phyloP scores from a whole-genome alignment of 2,888 invertebrate species.

The Eupithecia subfuscata region DNA sequence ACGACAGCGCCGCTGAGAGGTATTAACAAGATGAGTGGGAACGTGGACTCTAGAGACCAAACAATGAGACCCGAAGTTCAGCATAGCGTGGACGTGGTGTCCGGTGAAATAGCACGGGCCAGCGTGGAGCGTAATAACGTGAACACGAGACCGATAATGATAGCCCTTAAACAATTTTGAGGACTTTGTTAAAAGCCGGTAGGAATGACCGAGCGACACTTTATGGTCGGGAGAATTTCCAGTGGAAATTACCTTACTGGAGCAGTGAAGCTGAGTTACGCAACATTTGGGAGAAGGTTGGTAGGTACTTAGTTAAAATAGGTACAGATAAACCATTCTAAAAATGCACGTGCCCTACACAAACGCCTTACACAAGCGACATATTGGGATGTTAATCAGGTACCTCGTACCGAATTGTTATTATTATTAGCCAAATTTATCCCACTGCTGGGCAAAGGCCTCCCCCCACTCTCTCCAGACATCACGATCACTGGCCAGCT shows the following conservation, averaged over 20 bases:
- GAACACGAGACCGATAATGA: conserved; percentile 34
- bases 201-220: conserved; percentile 15
- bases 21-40: conserved; percentile 41
- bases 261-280: not conserved
- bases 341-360: too few species aligned
- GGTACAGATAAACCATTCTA: too few species aligned
- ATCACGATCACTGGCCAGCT: too few species aligned
- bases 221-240: conserved; percentile 7
- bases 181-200: conserved; percentile 21
- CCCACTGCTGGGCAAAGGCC: too few species aligned
- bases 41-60: conserved; percentile 32
- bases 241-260: not conserved
- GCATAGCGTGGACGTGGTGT: conserved; percentile 25
- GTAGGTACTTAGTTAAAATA: not conserved
- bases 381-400: not conserved
- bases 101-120: not conserved
- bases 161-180: conserved; percentile 25
- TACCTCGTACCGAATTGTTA: too few species aligned
- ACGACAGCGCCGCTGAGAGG: conserved; percentile 46
- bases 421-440: too few species aligned
- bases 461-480: too few species aligned
- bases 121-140: not conserved
- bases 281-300: not conserved
- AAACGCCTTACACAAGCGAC: too few species aligned
- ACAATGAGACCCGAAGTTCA: conserved; percentile 21